phyloP scores from a whole-genome alignment of 23 tunicate genomes.

The Botrylloides violaceus region DNA sequence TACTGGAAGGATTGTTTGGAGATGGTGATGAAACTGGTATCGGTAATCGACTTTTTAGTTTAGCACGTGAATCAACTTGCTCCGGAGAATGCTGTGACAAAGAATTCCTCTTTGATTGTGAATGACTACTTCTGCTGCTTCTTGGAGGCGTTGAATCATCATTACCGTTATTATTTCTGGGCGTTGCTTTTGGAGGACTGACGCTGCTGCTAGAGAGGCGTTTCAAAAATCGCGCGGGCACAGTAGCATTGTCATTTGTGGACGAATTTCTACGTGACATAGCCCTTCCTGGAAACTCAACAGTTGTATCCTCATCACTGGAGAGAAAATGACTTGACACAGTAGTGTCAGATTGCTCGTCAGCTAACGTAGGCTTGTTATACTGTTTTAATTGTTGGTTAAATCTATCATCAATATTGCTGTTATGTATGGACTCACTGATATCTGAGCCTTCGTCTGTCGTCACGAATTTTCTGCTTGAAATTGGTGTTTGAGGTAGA shows the following conservation, averaged over 20 bases:
- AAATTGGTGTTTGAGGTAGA: conserved; percentile 9
- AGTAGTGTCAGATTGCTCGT: conserved; percentile 33
- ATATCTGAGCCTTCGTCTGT: not conserved
- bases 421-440: not conserved
- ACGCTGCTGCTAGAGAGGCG: not conserved
- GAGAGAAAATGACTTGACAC: conserved; percentile 31
- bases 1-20: not conserved
- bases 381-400: conserved; percentile 9
- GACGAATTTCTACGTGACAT: not conserved
- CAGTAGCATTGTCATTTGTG: not conserved
- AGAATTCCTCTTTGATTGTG: not conserved
- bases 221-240: not conserved
- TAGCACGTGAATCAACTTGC: not conserved
- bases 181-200: not conserved
- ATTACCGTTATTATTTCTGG: not conserved
- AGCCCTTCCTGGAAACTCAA: not conserved
- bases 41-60: conserved; percentile 7
- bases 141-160: not conserved
- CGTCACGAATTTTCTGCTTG: not conserved
- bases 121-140: not conserved
- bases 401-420: conserved; percentile 37
- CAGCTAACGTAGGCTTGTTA: conserved; percentile 26
- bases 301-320: conserved; percentile 32
- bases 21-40: conserved; percentile 9
- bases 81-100: not conserved